Evolutionary conservation across 1,140 invertebrate genomes (phyloP).

Genomic region (Calliphora vicina): DNA sequence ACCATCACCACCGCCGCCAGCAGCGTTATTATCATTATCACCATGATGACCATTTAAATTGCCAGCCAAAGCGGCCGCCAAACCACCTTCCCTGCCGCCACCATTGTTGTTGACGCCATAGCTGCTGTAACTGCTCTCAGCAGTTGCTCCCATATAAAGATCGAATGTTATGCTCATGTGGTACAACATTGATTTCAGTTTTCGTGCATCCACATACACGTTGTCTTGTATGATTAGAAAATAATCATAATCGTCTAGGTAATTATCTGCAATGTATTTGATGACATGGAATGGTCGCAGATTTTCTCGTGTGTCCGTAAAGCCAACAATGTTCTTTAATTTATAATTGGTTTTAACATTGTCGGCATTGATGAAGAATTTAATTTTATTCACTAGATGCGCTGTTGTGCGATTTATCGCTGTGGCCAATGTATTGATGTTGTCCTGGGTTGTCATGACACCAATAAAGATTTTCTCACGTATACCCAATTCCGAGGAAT

Average conservation of each 20-base stretch:
- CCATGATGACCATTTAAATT: background rate
- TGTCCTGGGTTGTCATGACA: slow-evolving; percentile 77
- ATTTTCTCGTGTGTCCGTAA: slow-evolving; percentile 78
- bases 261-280: slow-evolving; percentile 90
- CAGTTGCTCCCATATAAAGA: slow-evolving; percentile 75
- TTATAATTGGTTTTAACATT: slow-evolving; percentile 72
- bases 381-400: slow-evolving; percentile 82
- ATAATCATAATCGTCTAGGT: slow-evolving; percentile 87
- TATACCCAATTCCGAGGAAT: slow-evolving; percentile 91
- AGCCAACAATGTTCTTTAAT: slow-evolving; percentile 80
- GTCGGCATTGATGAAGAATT: slow-evolving; percentile 74
- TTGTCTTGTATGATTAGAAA: slow-evolving; percentile 86
- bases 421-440: slow-evolving; percentile 74
- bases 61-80: background rate
- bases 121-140: slow-evolving; percentile 16
- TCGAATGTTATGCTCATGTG: slow-evolving; percentile 83
- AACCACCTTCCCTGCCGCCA: slow-evolving; percentile 5
- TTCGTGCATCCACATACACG: slow-evolving; percentile 79
- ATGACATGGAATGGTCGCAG: slow-evolving; percentile 83
- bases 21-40: background rate
- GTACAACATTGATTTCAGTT: slow-evolving; percentile 73
- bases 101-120: slow-evolving; percentile 24
- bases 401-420: slow-evolving; percentile 83
- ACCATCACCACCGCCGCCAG: background rate
- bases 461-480: slow-evolving; percentile 88